Base-by-base conservation (phyloP, 2,888 invertebrate species). In the Auanema sp. region DNA sequence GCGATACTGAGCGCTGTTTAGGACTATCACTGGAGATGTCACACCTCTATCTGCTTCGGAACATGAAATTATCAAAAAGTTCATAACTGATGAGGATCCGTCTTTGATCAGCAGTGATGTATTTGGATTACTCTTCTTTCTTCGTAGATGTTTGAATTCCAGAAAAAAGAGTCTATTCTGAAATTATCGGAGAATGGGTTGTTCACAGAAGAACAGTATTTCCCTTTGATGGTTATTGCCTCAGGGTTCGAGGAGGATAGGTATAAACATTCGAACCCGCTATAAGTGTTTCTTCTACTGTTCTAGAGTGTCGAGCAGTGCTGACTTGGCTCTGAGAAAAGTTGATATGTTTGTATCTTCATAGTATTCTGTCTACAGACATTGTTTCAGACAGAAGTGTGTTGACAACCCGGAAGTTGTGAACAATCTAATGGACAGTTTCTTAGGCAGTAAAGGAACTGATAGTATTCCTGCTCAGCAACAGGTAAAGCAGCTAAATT, bases 221-320 rank as follows among this genome's bases (percentile, higher is more conserved):
- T 76, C 41, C 76, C 76, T 1, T 21, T 73, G 1, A 52, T 76
- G 0, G 63, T 72, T 1, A 16, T 68, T 0, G 73, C 67, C 0
- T 44, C 65, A 11, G 66, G 62, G 11, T 47, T 66, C 3, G 62
- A 58, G 14, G 23, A 73, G 18, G 73, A 73, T 25, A 65, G 59
- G 66, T 23, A 44, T 55, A n/a, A 40, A 25, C n/a, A 16, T 40
- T 40, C 42, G 55, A 40, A 25, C 25, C 42, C 43, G 10, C 1
- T 5, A 11, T 21, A 51, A 3, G 40, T 10, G 10, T 10, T 14
- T 11, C 23, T 21, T 8, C n/a, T 11, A 6, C 1, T 3, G 12
- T 58, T 69, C 47, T 63, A 75, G 71, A 53, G 71, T 76, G 0
- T 67, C 65, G 2, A 71, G 71, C 52, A 56, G 64, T 16, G 71